These are phyloP conservation scores for Sturnus vulgaris DNA, from an alignment of 2,113 vertebrate species.

Conservation along the genomic window DNA sequence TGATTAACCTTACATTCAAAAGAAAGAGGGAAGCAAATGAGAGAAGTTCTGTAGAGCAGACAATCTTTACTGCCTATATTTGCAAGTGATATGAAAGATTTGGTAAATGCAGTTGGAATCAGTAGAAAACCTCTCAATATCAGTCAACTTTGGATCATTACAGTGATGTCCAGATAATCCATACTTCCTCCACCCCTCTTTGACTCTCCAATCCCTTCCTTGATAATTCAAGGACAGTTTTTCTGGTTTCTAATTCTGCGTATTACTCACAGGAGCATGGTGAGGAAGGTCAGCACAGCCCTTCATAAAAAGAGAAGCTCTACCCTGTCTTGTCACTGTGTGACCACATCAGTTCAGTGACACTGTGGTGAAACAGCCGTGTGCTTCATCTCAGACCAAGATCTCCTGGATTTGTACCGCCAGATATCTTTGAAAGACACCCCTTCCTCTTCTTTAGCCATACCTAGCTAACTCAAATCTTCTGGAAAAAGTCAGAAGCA, in stretches of 20 bases:
- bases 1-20: neutral
- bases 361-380: neutral
- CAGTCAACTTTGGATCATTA: neutral
- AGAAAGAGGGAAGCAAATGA: neutral
- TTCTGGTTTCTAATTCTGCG: neutral
- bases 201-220: neutral
- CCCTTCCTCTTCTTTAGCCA: neutral
- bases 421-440: neutral
- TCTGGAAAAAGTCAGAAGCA: neutral
- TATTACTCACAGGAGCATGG: neutral
- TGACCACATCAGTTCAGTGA: neutral
- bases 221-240: neutral
- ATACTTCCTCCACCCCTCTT: neutral
- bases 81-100: neutral
- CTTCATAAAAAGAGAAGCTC: neutral
- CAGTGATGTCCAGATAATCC: neutral
- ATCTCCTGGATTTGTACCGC: neutral
- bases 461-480: neutral
- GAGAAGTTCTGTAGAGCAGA: neutral
- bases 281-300: neutral
- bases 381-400: neutral
- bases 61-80: neutral
- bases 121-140: neutral
- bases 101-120: neutral
- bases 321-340: rapidly evolving